Evolutionary conservation across 2,888 invertebrate species (phyloP).

Genomic region (Cyclophora albipunctata): DNA sequence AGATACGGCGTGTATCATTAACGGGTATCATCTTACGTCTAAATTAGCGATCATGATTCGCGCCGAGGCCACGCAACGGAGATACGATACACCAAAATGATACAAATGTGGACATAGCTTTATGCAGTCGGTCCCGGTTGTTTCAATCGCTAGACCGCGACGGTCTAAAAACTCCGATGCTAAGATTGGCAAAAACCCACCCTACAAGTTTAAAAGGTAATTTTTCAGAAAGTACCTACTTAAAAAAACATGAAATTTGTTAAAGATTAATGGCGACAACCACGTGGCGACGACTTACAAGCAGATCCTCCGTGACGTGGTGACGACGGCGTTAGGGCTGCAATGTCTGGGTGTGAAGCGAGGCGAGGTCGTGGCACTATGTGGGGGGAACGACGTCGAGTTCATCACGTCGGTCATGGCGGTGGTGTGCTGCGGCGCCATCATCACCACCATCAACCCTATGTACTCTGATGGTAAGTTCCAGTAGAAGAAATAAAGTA

Average conservation of each 20-base stretch:
- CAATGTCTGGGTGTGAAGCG: constrained; percentile 53
- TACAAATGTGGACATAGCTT: too few species aligned
- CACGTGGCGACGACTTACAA: constrained; percentile 61
- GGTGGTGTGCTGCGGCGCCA: constrained; percentile 69
- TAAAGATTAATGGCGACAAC: constrained; percentile 73
- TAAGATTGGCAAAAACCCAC: too few species aligned
- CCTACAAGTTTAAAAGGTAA: too few species aligned
- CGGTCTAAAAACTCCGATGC: too few species aligned
- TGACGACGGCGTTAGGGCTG: constrained; percentile 57
- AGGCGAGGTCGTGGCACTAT: constrained; percentile 72
- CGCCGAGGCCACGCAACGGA: too few species aligned
- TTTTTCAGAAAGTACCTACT: too few species aligned
- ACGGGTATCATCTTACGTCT: too few species aligned
- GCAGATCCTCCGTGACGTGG: constrained; percentile 48
- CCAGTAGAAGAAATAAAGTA: background rate
- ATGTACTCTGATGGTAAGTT: constrained; percentile 62
- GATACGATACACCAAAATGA: too few species aligned
- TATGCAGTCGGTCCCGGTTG: too few species aligned
- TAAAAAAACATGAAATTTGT: background rate
- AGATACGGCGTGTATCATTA: too few species aligned
- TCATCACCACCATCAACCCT: constrained; percentile 74
- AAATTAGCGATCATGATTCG: too few species aligned
- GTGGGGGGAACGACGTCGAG: constrained; percentile 76
- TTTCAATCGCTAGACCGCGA: too few species aligned
- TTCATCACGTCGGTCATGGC: constrained; percentile 67